These are phyloP conservation scores for Zalophus californianus DNA, from an alignment of 2,797 vertebrate species.

Conservation along the genomic window DNA sequence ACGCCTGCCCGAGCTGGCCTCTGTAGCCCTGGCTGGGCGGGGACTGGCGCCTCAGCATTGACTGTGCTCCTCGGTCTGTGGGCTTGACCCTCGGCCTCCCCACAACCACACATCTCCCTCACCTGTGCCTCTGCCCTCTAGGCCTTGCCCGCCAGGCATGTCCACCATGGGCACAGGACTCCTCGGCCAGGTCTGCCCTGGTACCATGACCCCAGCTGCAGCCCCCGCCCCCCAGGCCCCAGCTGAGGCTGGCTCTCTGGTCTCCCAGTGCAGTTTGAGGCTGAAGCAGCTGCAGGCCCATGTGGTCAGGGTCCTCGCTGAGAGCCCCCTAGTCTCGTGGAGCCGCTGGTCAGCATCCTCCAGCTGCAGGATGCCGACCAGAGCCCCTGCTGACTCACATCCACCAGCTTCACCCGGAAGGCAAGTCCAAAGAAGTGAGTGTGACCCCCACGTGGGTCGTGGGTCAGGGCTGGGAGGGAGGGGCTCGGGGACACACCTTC, in stretches of 20 bases:
- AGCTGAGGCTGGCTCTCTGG: not conserved
- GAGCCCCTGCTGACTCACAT: slow-evolving; percentile 77
- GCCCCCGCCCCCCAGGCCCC: fast-evolving
- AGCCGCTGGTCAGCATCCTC: slow-evolving; percentile 84
- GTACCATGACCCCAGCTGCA: too few species aligned
- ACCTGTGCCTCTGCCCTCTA: not conserved
- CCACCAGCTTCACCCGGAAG: slow-evolving; percentile 77
- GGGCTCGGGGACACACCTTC: not conserved
- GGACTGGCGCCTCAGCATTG: not conserved
- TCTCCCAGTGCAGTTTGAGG: slow-evolving; percentile 68
- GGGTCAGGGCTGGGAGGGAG: not conserved
- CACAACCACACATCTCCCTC: fast-evolving
- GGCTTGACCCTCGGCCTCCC: not conserved
- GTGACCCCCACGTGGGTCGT: not conserved
- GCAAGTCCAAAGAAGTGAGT: slow-evolving; percentile 86
- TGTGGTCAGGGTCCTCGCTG: slow-evolving; percentile 62
- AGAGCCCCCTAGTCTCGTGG: slow-evolving; percentile 81
- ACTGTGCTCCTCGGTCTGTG: not conserved
- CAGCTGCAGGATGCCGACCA: slow-evolving; percentile 81
- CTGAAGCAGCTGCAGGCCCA: slow-evolving; percentile 80
- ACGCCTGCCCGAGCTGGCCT: fast-evolving
- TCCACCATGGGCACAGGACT: not conserved
- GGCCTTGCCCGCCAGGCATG: fast-evolving
- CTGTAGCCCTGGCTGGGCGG: fast-evolving
- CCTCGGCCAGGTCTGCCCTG: not conserved